Conservation (phyloP, 2,888 invertebrate genomes). For the Chymomyza caudatula region DNA sequence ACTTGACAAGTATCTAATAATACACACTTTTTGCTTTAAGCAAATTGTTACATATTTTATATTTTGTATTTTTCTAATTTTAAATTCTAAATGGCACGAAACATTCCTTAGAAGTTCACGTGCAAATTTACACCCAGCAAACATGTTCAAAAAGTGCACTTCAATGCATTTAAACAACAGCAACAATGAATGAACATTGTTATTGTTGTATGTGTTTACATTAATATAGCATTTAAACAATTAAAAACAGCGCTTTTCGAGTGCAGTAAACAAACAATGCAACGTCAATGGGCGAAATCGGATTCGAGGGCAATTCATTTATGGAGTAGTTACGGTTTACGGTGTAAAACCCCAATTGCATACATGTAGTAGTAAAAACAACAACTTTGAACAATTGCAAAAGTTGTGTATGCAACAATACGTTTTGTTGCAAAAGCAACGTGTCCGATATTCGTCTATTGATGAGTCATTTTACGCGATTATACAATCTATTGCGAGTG, state of each 20-base stretch:
- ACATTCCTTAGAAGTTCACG: not conserved
- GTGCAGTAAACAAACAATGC: not conserved
- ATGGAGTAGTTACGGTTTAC: too few species aligned
- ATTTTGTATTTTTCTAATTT: not conserved
- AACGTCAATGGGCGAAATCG: not conserved
- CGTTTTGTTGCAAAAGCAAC: slow-evolving; percentile 8
- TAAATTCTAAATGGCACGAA: not conserved
- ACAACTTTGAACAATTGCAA: slow-evolving; percentile 26
- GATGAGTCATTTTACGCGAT: slow-evolving; percentile 49
- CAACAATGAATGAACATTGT: too few species aligned
- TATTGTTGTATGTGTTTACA: not conserved
- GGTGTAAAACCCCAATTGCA: slow-evolving; percentile 1
- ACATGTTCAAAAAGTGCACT: not conserved
- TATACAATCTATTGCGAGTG: slow-evolving; percentile 48
- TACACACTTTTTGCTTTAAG: not conserved
- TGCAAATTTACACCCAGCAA: not conserved
- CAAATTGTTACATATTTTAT: not conserved
- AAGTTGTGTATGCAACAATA: slow-evolving; percentile 10
- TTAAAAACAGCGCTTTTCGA: not conserved
- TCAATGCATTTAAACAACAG: not conserved
- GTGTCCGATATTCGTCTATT: slow-evolving; percentile 19
- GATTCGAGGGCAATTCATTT: not conserved
- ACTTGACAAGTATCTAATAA: not conserved
- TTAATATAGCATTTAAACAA: not conserved
- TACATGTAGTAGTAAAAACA: slow-evolving; percentile 8